These are phyloP conservation scores for Augiades crinisus DNA, from an alignment of 2,888 invertebrate genomes.

Conservation along the genomic window DNA sequence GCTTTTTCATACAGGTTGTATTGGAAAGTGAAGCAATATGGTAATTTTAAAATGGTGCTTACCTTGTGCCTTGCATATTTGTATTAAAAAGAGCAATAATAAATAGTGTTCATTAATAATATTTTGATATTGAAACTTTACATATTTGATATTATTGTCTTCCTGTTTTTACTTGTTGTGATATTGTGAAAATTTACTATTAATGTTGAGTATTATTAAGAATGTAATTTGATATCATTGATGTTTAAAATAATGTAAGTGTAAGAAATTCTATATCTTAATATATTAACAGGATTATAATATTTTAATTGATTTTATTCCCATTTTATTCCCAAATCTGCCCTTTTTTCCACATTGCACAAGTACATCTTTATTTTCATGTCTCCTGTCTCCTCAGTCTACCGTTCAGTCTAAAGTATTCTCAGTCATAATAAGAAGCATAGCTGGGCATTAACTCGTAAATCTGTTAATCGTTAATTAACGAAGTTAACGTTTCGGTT, in stretches of 20 bases:
- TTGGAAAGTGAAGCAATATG: constrained; percentile 10
- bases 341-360: too few species aligned
- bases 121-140: constrained; percentile 37
- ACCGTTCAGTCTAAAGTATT: too few species aligned
- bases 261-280: not conserved
- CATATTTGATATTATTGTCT: constrained; percentile 41
- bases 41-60: constrained; percentile 37
- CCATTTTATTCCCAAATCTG: too few species aligned
- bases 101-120: constrained; percentile 25
- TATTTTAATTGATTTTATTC: too few species aligned
- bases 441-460: too few species aligned
- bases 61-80: constrained; percentile 49
- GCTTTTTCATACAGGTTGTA: constrained; percentile 3
- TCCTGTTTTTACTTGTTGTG: constrained; percentile 45
- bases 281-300: too few species aligned
- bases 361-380: too few species aligned
- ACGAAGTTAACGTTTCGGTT: too few species aligned
- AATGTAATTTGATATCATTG: constrained; percentile 25
- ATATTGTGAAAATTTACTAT: constrained; percentile 43
- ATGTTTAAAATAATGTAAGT: not conserved
- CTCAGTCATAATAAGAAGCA: too few species aligned
- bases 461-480: too few species aligned
- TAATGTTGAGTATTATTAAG: constrained; percentile 32
- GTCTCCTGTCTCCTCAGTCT: too few species aligned
- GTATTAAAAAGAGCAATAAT: constrained; percentile 31